Evolutionary conservation across 1,140 invertebrate species (phyloP).

Genomic region (Tribolium madens): DNA sequence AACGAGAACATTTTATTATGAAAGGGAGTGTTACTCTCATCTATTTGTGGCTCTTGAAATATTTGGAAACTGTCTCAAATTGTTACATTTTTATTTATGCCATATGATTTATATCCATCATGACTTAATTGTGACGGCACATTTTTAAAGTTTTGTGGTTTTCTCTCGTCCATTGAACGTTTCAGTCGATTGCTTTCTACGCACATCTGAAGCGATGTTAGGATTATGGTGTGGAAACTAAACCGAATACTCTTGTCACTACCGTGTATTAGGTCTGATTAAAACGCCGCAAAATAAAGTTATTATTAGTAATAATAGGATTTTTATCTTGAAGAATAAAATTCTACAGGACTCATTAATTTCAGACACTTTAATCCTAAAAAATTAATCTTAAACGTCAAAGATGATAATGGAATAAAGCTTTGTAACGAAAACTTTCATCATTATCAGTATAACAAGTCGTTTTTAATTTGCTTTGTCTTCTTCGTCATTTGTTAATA

Average conservation of each 20-base stretch:
- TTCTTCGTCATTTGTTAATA: not conserved
- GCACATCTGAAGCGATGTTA: too few species aligned
- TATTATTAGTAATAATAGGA: not conserved
- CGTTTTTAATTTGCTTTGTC: constrained; percentile 5
- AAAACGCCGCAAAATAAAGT: not conserved
- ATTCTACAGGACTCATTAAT: constrained; percentile 13
- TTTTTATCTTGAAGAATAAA: constrained; percentile 1
- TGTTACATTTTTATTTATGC: too few species aligned
- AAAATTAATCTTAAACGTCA: constrained; percentile 16
- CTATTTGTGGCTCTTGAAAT: not conserved
- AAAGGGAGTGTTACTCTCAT: too few species aligned
- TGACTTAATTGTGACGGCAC: not conserved
- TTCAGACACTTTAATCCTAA: constrained; percentile 1
- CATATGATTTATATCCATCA: not conserved
- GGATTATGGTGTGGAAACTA: not conserved
- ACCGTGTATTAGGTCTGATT: not conserved
- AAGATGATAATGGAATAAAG: not conserved
- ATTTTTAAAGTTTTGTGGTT: not conserved
- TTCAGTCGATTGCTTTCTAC: not conserved
- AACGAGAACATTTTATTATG: too few species aligned
- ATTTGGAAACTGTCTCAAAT: not conserved
- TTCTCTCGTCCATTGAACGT: not conserved
- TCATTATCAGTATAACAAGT: not conserved
- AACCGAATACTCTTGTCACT: not conserved
- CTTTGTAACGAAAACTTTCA: not conserved